Evolutionary conservation across 2,888 invertebrate species (phyloP).

Genomic region (Psylliodes chrysocephalus): DNA sequence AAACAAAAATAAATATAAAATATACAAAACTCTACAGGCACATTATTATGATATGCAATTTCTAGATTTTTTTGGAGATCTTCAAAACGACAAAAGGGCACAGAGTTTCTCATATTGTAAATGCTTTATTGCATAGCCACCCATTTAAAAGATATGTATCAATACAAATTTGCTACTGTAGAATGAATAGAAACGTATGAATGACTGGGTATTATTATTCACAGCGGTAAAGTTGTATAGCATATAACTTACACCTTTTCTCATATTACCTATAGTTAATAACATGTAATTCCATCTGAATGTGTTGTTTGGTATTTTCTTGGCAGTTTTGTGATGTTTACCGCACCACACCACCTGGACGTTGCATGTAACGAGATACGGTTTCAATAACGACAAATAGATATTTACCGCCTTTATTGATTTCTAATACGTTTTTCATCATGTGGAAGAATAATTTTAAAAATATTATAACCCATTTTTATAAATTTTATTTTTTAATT

Average conservation of each 20-base stretch:
- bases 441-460: too few relatives aligned
- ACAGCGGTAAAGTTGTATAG: constrained; percentile 43
- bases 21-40: too few relatives aligned
- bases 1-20: too few relatives aligned
- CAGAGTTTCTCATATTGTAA: constrained; percentile 20
- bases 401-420: constrained; percentile 24
- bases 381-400: constrained; percentile 36
- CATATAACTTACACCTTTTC: constrained; percentile 62
- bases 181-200: constrained; percentile 39
- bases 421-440: constrained; percentile 6
- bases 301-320: constrained; percentile 54
- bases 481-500: too few relatives aligned
- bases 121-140: constrained; percentile 12
- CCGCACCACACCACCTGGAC: constrained; percentile 52
- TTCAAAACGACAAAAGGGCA: background rate
- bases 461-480: too few relatives aligned
- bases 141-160: constrained; percentile 35
- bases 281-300: constrained; percentile 56
- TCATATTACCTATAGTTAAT: constrained; percentile 61
- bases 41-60: too few relatives aligned
- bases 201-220: constrained; percentile 55
- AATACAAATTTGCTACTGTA: constrained; percentile 39
- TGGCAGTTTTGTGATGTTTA: constrained; percentile 47
- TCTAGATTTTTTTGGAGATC: background rate
- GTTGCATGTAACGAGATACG: constrained; percentile 47